phyloP scores from a whole-genome alignment of 2,113 vertebrate genomes.

The Etheostoma spectabile region DNA sequence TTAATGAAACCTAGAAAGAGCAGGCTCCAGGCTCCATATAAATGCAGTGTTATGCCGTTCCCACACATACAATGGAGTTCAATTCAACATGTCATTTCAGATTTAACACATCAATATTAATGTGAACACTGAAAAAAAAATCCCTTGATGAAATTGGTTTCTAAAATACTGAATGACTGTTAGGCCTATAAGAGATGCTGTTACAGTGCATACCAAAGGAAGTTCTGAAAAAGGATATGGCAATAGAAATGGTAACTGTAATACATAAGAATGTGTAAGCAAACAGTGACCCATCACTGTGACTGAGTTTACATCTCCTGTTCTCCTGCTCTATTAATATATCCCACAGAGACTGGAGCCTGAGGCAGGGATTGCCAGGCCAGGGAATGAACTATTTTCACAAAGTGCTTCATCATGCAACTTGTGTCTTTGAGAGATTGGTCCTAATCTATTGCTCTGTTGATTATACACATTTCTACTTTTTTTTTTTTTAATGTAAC shows the following conservation, averaged over 20 bases:
- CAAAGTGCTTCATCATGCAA: conserved; percentile 78
- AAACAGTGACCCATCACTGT: conserved; percentile 50
- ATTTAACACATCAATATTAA: conserved; percentile 28
- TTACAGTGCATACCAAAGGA: neutral
- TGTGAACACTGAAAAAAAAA: neutral
- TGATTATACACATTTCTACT: conserved; percentile 24
- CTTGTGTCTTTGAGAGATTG: conserved; percentile 58
- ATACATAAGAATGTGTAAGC: conserved; percentile 40
- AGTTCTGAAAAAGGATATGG: conserved; percentile 11
- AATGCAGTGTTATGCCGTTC: conserved; percentile 8
- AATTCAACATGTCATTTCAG: conserved; percentile 23
- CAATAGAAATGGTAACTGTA: conserved; percentile 11
- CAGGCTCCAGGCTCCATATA: neutral
- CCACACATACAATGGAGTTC: conserved; percentile 20
- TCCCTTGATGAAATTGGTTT: too few relatives aligned
- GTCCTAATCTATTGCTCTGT: conserved; percentile 10
- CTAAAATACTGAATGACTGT: too few relatives aligned
- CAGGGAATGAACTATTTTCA: conserved; percentile 64
- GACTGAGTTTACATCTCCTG: conserved; percentile 58
- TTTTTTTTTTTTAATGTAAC: conserved; percentile 25
- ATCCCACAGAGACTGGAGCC: conserved; percentile 54
- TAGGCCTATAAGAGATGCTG: too few relatives aligned
- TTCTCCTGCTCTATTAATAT: conserved; percentile 77
- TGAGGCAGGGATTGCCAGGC: conserved; percentile 44
- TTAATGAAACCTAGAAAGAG: conserved; percentile 12